Evolutionary conservation across 2,797 vertebrate species (phyloP).

Genomic region (Galagoides demidoff): DNA sequence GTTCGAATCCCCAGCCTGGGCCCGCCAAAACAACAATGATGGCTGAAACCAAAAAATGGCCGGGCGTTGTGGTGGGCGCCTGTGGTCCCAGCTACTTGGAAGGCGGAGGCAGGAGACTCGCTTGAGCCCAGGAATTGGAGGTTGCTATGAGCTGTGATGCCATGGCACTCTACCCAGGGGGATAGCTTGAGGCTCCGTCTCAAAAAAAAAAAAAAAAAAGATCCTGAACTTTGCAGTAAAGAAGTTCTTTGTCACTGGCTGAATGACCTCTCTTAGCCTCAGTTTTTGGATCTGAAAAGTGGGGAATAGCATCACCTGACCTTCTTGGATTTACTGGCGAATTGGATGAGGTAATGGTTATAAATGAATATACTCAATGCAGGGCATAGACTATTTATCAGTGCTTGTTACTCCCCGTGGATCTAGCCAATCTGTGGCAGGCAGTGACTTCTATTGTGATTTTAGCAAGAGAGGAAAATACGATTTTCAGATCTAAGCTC

Average conservation of each 20-base stretch:
- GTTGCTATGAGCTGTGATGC: no score
- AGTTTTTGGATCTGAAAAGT: slow-evolving; percentile 40
- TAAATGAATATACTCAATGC: background rate
- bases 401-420: background rate
- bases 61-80: no score
- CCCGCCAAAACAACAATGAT: no score
- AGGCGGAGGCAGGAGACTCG: no score
- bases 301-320: background rate
- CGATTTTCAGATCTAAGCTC: slow-evolving; percentile 4
- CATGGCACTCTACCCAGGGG: no score
- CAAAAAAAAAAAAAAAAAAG: no score
- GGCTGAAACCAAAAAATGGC: no score
- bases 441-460: background rate
- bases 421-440: background rate
- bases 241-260: background rate
- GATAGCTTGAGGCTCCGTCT: no score
- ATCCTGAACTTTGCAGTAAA: background rate
- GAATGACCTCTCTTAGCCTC: background rate
- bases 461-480: slow-evolving; percentile 10
- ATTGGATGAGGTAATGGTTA: background rate
- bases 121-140: no score
- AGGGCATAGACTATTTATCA: background rate
- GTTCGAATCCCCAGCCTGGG: no score
- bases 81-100: no score
- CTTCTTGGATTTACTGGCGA: background rate